Evolutionary conservation across 2,797 vertebrate species (phyloP).

Genomic region (Spondyliosoma cantharus): DNA sequence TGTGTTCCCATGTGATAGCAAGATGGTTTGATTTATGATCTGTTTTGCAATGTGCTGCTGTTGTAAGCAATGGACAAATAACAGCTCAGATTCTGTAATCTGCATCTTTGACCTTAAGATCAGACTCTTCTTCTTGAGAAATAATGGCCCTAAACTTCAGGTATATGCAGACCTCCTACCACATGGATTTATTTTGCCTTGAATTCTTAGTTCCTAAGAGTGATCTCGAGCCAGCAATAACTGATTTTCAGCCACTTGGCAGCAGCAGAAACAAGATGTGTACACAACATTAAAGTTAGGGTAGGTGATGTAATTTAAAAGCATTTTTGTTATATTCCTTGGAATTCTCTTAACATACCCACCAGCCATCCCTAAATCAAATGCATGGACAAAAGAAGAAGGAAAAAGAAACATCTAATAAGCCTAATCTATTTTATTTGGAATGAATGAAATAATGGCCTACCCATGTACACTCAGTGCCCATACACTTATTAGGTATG

Average conservation of each 20-base stretch:
- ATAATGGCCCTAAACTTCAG: neutral
- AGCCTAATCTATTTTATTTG: too few relatives aligned
- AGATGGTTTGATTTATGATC: neutral
- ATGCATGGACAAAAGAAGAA: too few relatives aligned
- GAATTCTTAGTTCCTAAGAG: neutral
- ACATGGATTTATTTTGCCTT: neutral
- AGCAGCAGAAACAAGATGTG: neutral
- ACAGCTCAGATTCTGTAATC: constrained; percentile 12
- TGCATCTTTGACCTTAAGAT: constrained; percentile 16
- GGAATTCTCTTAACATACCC: too few relatives aligned
- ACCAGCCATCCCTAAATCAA: neutral
- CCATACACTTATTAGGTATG: too few relatives aligned
- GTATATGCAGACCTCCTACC: neutral
- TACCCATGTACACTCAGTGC: too few relatives aligned
- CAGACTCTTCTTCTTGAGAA: neutral
- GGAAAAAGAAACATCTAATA: too few relatives aligned
- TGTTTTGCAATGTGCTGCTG: neutral
- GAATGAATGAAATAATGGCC: too few relatives aligned
- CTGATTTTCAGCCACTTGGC: constrained; percentile 3
- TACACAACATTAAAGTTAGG: neutral
- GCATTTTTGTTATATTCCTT: too few relatives aligned
- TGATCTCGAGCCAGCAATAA: neutral
- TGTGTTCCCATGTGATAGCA: neutral
- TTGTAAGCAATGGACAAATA: neutral
- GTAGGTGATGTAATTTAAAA: too few relatives aligned